Evolutionary conservation across 2,888 invertebrate genomes (phyloP), one percentile per base, ranked within the genome.

Genomic region (Petrolisthes manimaculis): DNA sequence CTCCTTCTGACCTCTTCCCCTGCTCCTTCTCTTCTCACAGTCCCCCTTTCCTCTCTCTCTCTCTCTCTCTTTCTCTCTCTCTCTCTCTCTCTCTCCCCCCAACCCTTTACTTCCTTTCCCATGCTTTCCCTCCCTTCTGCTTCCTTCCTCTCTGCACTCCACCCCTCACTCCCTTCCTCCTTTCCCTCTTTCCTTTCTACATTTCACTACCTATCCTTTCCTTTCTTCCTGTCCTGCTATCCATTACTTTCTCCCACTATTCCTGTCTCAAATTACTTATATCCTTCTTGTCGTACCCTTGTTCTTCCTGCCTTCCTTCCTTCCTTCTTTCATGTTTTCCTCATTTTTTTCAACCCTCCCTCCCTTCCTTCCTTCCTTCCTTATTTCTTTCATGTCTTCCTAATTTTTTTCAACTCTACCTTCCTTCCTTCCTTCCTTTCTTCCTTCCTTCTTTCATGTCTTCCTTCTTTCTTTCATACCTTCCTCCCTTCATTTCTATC

Each of bases 71-170:
- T 61, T 56, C 18, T 21, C n/a, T 21, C n/a, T 55, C 80, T n/a
- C 18, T 55, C 56, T 56, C 21, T 21, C 18, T 18, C 21, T 8
- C 61, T 24, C 80, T 56, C 56, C n/a, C 37, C n/a, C 81, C 67
- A 81, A 21, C 81, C 37, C 37, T 37, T 81, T 21, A 24, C 24
- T 81, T 8, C 18, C 81, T 67, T 54, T 67, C 37, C 37, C 81
- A 24, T 67, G 14, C 81, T 37, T 0, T 24, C 67, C 81, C 67
- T 51, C 67, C 81, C 3, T 54, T 53, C 14, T 77, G 53, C 51
- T n/a, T 51, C 37, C 81, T 67, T 67, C 67, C 81, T 2, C 81
- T 3, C 21, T n/a, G 51, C 67, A 5, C 55, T 4, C 67, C 21
- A 4, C 51, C 67, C 61, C 4, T 18, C 77, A 51, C 53, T 53